Evolutionary conservation across 2,113 vertebrate genomes (phyloP), one percentile per base, ranked within the genome.

Genomic region (Clarias macrocephalus): DNA sequence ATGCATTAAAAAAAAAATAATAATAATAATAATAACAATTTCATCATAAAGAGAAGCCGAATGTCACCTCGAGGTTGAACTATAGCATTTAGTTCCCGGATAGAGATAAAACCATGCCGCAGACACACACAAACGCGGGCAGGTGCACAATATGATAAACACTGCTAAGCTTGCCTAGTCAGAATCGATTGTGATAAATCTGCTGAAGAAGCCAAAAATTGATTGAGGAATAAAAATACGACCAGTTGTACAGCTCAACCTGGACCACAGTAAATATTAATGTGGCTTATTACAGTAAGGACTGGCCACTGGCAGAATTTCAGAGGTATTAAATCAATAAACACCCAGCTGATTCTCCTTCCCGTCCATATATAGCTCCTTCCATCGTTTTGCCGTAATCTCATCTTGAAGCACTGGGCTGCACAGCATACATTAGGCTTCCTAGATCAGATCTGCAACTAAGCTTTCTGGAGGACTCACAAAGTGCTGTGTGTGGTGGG

Each of bases 341-440:
- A 77, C 60, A 63, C 72, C 16, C 84, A 65, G 56, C 37, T 30
- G 57, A 77, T 85, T 65, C 59, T 16, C 10, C 28, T 86, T 80
- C 85, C 68, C 0, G 7, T 65, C 25, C 59, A 65, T 15, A 62
- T 25, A 54, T 65, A 59, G 84, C 33, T 56, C 59, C 65, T 37
- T 5, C 57, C 82, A 84, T 37, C 68, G 68, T 85, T 48, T 77
- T 77, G 30, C 84, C 65, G 59, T 52, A 65, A 77, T 77, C 60
- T 79, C 28, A 60, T 30, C 48, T 73, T 73, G 13, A 37, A 19
- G 54, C 8, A 21, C 48, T 28, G 82, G 28, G 30, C 82, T 73
- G 56, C 33, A 76, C 57, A 60, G 28, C 28, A 72, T 84, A 59
- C 52, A 54, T 63, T 12, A 72, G 28, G 72, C 42, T 30, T 57